phyloP scores from a whole-genome alignment of 2,797 vertebrate genomes.

The Lophius americanus region DNA sequence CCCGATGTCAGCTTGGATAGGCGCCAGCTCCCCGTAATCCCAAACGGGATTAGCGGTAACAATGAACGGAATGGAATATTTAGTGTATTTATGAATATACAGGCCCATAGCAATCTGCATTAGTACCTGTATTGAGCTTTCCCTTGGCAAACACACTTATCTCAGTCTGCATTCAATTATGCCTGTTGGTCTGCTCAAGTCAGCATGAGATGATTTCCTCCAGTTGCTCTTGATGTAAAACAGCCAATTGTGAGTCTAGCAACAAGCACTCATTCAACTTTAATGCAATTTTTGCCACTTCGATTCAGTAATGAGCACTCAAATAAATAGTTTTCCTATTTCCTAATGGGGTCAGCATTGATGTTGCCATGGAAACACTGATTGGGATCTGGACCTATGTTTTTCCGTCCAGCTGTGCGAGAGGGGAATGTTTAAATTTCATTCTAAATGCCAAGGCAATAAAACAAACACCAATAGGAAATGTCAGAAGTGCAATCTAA shows the following conservation, averaged over 20 bases:
- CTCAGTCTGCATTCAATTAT: slow-evolving; percentile 20
- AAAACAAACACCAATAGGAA: slow-evolving; percentile 62
- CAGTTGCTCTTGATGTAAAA: slow-evolving; percentile 16
- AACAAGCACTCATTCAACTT: slow-evolving; percentile 32
- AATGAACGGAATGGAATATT: neutral
- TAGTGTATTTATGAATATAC: slow-evolving; percentile 3
- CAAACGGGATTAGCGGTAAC: too few relatives aligned
- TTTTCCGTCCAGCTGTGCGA: slow-evolving; percentile 28
- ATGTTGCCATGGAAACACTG: slow-evolving; percentile 75
- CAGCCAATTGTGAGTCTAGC: slow-evolving; percentile 5
- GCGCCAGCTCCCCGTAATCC: too few relatives aligned
- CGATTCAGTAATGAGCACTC: slow-evolving; percentile 53
- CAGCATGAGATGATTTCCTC: slow-evolving; percentile 15
- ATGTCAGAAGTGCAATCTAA: slow-evolving; percentile 55
- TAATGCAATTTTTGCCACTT: slow-evolving; percentile 32
- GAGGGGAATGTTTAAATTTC: slow-evolving; percentile 36
- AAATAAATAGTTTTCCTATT: slow-evolving; percentile 41
- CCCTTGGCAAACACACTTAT: slow-evolving; percentile 21
- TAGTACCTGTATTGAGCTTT: slow-evolving; percentile 15
- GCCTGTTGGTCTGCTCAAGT: slow-evolving; percentile 9
- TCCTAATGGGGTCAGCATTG: slow-evolving; percentile 61
- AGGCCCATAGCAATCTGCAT: slow-evolving; percentile 13
- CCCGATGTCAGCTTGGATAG: too few relatives aligned
- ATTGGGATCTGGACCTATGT: slow-evolving; percentile 50
- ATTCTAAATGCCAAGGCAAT: slow-evolving; percentile 63